phyloP scores from a whole-genome alignment of 2,113 vertebrate genomes.

The Leucopsar rothschildi region DNA sequence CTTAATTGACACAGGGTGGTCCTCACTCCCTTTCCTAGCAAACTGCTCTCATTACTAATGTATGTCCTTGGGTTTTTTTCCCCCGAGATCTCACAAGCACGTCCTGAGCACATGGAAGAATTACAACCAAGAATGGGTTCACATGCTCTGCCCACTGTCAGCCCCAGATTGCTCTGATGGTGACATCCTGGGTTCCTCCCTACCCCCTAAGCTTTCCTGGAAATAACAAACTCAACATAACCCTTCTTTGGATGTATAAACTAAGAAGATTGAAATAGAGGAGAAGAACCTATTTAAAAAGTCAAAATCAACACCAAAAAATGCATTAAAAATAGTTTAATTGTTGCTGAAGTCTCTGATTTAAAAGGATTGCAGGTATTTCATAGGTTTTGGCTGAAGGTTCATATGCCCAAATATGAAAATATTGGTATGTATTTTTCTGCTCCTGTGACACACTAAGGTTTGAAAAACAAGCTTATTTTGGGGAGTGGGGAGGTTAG shows the following conservation, averaged over 20 bases:
- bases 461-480: not conserved
- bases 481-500: rapidly evolving
- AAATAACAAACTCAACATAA: not conserved
- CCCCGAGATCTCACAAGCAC: not conserved
- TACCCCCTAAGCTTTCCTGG: not conserved
- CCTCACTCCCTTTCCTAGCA: not conserved
- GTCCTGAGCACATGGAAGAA: not conserved
- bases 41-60: conserved; percentile 29
- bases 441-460: not conserved
- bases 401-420: not conserved
- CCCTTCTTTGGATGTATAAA: not conserved
- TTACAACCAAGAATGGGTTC: not conserved
- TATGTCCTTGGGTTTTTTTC: too few relatives aligned
- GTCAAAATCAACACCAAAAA: not conserved
- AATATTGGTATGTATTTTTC: not conserved
- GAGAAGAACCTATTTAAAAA: not conserved
- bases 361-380: not conserved
- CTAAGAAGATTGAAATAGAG: not conserved
- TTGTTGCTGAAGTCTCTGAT: not conserved
- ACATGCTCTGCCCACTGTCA: not conserved
- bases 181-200: not conserved
- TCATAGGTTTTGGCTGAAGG: not conserved
- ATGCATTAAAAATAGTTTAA: not conserved
- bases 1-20: conserved; percentile 17
- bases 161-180: not conserved